Conservation (phyloP, 2,113 vertebrate species). For the Heterocephalus glaber region DNA sequence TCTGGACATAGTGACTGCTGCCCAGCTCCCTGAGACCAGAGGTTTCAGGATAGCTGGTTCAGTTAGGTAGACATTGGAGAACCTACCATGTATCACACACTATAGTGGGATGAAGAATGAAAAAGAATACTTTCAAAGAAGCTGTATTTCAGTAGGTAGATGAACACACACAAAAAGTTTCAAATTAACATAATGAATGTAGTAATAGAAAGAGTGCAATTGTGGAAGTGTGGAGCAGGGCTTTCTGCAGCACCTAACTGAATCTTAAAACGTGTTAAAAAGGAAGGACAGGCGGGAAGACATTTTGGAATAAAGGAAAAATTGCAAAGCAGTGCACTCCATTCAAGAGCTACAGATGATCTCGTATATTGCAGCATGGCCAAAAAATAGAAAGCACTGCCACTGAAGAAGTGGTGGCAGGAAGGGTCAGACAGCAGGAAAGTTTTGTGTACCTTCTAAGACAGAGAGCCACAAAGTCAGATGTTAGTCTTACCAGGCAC, state of each 20-base stretch:
- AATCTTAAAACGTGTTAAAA: not conserved
- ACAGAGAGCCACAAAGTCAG: not conserved
- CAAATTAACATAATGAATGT: not conserved
- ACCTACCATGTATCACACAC: not conserved
- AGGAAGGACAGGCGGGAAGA: not conserved
- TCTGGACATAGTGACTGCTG: not conserved
- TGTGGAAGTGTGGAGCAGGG: not conserved
- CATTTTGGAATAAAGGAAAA: not conserved
- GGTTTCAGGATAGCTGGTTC: not conserved
- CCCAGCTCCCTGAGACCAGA: not conserved
- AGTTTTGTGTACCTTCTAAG: not conserved
- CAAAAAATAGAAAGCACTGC: not conserved
- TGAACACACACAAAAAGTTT: not conserved
- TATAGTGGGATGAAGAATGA: not conserved
- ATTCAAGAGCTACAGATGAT: too few species aligned
- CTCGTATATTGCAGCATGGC: not conserved
- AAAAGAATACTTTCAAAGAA: slow-evolving; percentile 1
- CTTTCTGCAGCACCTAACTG: not conserved
- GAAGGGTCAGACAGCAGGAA: not conserved
- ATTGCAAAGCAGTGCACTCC: not conserved
- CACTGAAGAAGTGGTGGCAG: not conserved
- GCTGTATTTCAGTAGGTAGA: not conserved
- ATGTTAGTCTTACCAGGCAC: not conserved
- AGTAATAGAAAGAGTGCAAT: not conserved
- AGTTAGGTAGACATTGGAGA: not conserved